A percentile compares a stretch with the other conserved stretches of the same genome.
Evolutionary conservation across 2,888 invertebrate genomes (phyloP).

Genomic region (Caenorhabditis sp.): DNA sequence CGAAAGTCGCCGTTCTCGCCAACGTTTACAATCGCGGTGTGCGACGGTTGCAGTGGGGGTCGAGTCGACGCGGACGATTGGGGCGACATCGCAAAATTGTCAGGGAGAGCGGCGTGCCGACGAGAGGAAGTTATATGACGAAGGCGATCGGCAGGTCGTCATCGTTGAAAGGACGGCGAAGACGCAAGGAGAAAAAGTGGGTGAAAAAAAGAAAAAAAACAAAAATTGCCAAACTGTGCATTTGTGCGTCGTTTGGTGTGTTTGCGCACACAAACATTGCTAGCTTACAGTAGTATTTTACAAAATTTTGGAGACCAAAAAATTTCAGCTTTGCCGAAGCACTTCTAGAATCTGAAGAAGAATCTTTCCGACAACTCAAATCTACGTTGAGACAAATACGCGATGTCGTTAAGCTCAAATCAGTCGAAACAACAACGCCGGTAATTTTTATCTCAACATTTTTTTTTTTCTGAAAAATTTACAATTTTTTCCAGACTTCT

Average conservation of each 20-base stretch:
- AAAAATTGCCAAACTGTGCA: too few species aligned
- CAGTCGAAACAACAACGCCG: constrained; percentile 10
- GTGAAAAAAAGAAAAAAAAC: not conserved
- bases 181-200: not conserved
- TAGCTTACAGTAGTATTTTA: too few species aligned
- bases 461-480: not conserved
- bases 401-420: constrained; percentile 25
- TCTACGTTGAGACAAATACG: constrained; percentile 27
- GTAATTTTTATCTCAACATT: too few species aligned
- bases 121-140: not conserved
- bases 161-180: not conserved
- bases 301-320: too few species aligned
- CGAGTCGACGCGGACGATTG: not conserved
- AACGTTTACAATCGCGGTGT: not conserved
- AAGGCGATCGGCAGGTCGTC: too few species aligned
- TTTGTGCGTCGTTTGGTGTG: too few species aligned
- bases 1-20: not conserved
- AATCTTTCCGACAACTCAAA: constrained; percentile 28
- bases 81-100: not conserved
- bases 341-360: constrained; percentile 30
- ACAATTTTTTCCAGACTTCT: too few species aligned
- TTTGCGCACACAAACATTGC: too few species aligned
- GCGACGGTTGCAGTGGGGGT: not conserved
- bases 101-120: too few species aligned
- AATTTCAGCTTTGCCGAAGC: constrained; percentile 22